Base-by-base conservation (phyloP, 2,113 vertebrate genomes). In the Emberiza fucata region DNA sequence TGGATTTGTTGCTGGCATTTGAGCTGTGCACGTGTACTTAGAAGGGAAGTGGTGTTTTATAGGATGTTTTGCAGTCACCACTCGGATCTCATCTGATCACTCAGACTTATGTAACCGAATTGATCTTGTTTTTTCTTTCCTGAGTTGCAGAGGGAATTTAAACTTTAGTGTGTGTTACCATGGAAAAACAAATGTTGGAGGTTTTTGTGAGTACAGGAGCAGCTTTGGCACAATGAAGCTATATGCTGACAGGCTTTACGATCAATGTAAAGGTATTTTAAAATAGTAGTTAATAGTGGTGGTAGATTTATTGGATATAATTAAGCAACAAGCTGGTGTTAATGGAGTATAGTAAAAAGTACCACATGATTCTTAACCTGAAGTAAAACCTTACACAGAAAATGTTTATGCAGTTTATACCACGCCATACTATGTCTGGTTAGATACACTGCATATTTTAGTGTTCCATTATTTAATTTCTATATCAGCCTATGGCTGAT, bases 111-210 rank as follows among this genome's bases (percentile, higher is more conserved):
- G 17, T 56, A 70, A 79, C 29, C 0, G 0, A 75, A 76, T 70
- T 64, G 45, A 50, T 69, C 29, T 75, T 86, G 17, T 59, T 85
- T 94, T 66, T 77, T 10, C 51, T 86, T 88, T 80, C 31, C 37
- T 69, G 45, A 88, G 33, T 56, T 77, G 53, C 28, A 44, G 72
- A 84, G 29, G 35, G 56, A 91, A 64, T 88, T 59, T 70, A 90
- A 90, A 92, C 64, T 77, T 83, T 51, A n/a, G n/a, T n/a, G n/a
- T 81, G 14, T 63, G 94, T 96, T 91, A 39, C 86, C 54, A 56
- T 95, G 65, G 79, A 86, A 96, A 92, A 76, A 33, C n/a, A 42
- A 37, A 87, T 53, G 39, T 92, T 85, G 47, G 47, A 93, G 48
- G 35, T 15, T 86, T 89, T 89, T 92, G 40, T 86, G 59, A 81